Percentiles rank a stretch among this genome's conserved stretches.
These are phyloP conservation scores for Philhelius pedissequus DNA, from an alignment of 2,888 invertebrate genomes.

Conservation along the genomic window DNA sequence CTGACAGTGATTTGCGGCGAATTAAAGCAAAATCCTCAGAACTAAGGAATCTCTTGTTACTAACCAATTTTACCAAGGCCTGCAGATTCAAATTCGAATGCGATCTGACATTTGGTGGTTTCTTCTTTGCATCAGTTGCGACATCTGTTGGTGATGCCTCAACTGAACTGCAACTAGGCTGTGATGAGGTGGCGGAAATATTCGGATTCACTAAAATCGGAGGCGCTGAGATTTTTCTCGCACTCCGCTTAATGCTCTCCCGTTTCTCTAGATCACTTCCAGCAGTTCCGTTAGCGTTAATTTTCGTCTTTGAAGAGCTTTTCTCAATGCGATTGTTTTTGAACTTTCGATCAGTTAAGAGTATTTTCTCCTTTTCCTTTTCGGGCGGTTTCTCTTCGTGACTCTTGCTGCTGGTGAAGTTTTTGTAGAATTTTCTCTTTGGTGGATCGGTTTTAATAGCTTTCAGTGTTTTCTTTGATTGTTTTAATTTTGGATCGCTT, in stretches of 20 bases:
- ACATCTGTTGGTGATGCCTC: slow-evolving; percentile 34
- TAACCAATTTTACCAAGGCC: slow-evolving; percentile 75
- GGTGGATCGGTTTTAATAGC: slow-evolving; percentile 71
- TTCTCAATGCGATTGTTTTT: slow-evolving; percentile 76
- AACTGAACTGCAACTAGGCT: slow-evolving; percentile 28
- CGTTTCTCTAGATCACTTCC: slow-evolving; percentile 71
- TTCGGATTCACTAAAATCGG: slow-evolving; percentile 51
- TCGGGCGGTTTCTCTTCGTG: slow-evolving; percentile 56
- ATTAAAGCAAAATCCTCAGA: slow-evolving; percentile 74
- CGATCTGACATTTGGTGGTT: slow-evolving; percentile 57
- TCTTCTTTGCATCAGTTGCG: slow-evolving; percentile 52
- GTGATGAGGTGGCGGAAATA: not conserved
- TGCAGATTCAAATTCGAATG: slow-evolving; percentile 75
- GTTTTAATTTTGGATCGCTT: slow-evolving; percentile 62
- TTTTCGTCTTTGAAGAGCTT: slow-evolving; percentile 76
- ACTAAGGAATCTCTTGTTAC: slow-evolving; percentile 74
- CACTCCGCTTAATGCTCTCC: slow-evolving; percentile 72
- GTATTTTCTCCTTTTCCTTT: slow-evolving; percentile 73
- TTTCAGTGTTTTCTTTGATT: slow-evolving; percentile 70
- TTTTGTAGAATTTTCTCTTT: slow-evolving; percentile 65
- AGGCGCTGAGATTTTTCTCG: slow-evolving; percentile 72
- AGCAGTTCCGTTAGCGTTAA: slow-evolving; percentile 61
- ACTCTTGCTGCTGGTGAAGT: slow-evolving; percentile 55
- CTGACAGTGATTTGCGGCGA: slow-evolving; percentile 74
- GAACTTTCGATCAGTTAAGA: slow-evolving; percentile 76